Evolutionary conservation across 2,113 vertebrate genomes (phyloP), one percentile per base, ranked within the genome.

Genomic region (Ellobius talpinus): DNA sequence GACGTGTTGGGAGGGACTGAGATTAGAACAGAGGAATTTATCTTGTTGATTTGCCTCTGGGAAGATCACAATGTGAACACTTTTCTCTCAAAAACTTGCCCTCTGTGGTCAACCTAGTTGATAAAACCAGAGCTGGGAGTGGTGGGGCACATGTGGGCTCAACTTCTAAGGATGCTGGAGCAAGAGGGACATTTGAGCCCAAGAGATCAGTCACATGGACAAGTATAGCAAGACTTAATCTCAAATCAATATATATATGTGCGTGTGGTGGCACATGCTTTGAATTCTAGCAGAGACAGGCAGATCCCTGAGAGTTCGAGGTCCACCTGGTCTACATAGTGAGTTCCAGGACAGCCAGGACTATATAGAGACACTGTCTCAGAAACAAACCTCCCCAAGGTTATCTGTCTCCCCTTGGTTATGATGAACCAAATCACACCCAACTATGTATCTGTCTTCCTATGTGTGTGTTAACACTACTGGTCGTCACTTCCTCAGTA

Each of bases 41-140:
- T 85, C 77, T 96, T 68, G 42, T 45, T 36, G 86, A 42, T 26
- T 78, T 55, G 58, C 58, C n/a, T 97, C 68, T 47, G 24, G 55
- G n/a, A 95, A 88, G 45, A 13, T 82, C 14, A 42, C 42, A n/a
- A 50, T 45, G 72, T 50, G n/a, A 70, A 63, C 36, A 65, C 19
- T 86, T 94, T 88, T 82, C 58, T 78, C 90, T 89, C 45, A 50
- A 29, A 74, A 93, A 93, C n/a, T 91, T 63, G 45, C 45, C 52
- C 17, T 84, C 4, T 47, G 14, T 42, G 77, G 29, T 82, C 29
- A 84, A 84, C 21, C 4, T 87, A 36, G 55, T 47, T 90, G 50
- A 78, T 70, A 52, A 93, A 68, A 89, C 13, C 72, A 58, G 73
- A 29, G 1, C 7, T 33, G n/a, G 45, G 33, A 45, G 29, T 42